Evolutionary conservation across 2,888 invertebrate species (phyloP).

Genomic region (Suillia variegata): DNA sequence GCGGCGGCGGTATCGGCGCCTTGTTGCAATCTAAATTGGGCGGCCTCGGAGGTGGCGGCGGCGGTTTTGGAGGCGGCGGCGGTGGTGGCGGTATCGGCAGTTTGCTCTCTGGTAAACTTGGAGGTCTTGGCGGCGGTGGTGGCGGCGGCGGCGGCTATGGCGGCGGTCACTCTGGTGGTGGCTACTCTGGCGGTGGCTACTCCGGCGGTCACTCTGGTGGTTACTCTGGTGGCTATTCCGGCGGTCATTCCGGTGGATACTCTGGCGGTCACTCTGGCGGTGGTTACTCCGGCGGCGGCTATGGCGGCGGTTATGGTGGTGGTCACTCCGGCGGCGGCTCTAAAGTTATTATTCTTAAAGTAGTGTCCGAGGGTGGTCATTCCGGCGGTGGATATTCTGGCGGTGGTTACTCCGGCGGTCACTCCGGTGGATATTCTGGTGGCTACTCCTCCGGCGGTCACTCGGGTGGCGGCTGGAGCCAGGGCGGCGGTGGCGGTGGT

Average conservation of each 20-base stretch:
- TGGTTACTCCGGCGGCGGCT: conserved; percentile 14
- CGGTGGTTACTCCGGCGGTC: conserved; percentile 29
- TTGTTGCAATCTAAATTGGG: conserved; percentile 40
- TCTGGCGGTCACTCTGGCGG: conserved; percentile 14
- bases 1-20: conserved; percentile 35
- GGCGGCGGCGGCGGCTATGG: conserved; percentile 18
- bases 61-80: conserved; percentile 25
- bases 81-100: conserved; percentile 18
- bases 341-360: too few species aligned
- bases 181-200: conserved; percentile 19
- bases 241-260: conserved; percentile 23
- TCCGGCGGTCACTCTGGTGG: conserved; percentile 34
- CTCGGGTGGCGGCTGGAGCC: conserved; percentile 21
- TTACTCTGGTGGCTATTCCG: conserved; percentile 28
- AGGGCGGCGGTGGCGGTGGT: conserved; percentile 11
- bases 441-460: conserved; percentile 25
- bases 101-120: conserved; percentile 13
- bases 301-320: conserved; percentile 30
- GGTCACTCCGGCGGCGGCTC: conserved; percentile 25
- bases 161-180: conserved; percentile 24
- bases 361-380: too few species aligned
- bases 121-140: conserved; percentile 2
- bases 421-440: conserved; percentile 28
- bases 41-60: conserved; percentile 30
- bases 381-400: conserved; percentile 22